phyloP scores from a whole-genome alignment of 2,888 invertebrate genomes.

The Vanessa cardui region DNA sequence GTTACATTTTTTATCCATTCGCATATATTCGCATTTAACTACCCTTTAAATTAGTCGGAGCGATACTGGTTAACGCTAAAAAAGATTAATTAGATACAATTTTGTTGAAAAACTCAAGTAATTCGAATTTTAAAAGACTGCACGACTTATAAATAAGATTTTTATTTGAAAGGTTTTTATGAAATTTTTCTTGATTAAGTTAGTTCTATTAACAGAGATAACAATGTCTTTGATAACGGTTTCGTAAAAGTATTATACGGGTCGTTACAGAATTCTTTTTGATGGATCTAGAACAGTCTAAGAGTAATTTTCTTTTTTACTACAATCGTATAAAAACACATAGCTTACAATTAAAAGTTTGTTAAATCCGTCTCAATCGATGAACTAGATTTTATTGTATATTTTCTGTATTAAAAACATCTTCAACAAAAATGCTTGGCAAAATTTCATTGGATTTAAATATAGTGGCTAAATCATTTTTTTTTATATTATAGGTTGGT shows the following conservation, averaged over 20 bases:
- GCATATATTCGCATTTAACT: conserved; percentile 41
- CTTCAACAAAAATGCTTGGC: too few species aligned
- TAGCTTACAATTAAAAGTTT: too few species aligned
- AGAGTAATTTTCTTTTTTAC: not conserved
- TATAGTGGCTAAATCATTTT: too few species aligned
- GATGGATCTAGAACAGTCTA: not conserved
- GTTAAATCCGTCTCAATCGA: too few species aligned
- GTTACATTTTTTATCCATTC: conserved; percentile 46
- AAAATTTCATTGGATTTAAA: not conserved
- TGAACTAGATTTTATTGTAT: not conserved
- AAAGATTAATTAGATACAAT: conserved; percentile 30
- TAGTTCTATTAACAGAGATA: not conserved
- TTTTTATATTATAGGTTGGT: too few species aligned
- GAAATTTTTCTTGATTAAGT: too few species aligned
- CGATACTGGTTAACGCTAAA: conserved; percentile 34
- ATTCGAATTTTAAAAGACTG: not conserved
- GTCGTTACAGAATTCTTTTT: not conserved
- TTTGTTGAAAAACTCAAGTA: conserved; percentile 2
- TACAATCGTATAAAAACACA: too few species aligned
- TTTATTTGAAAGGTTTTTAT: too few species aligned
- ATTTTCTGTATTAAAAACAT: not conserved
- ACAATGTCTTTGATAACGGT: not conserved
- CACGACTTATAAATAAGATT: not conserved
- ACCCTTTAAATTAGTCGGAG: conserved; percentile 42
- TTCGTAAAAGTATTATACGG: not conserved